Percentiles rank a stretch among this genome's conserved stretches.
phyloP scores from a whole-genome alignment of 1,140 invertebrate genomes.

The Oryzaephilus surinamensis region DNA sequence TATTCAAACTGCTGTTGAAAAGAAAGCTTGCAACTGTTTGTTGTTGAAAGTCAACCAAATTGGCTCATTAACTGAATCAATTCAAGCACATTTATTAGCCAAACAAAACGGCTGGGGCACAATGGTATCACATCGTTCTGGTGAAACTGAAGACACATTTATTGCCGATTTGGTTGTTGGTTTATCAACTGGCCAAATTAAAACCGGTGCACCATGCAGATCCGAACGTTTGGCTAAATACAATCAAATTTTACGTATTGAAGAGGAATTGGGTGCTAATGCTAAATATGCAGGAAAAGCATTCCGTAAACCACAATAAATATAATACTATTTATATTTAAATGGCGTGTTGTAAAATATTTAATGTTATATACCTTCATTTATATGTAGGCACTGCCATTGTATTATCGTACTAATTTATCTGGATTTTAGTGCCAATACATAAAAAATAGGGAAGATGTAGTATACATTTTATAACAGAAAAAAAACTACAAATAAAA shows the following conservation, averaged over 20 bases:
- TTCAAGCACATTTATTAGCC: constrained; percentile 86
- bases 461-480: too few species aligned
- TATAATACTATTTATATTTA: too few species aligned
- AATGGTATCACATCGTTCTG: constrained; percentile 95
- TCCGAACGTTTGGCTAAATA: constrained; percentile 98
- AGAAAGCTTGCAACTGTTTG: constrained; percentile 94
- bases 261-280: constrained; percentile 83
- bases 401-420: too few species aligned
- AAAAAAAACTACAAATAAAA: too few species aligned
- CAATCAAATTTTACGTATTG: constrained; percentile 96
- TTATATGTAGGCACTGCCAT: too few species aligned
- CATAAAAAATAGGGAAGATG: too few species aligned
- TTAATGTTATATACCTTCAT: too few species aligned
- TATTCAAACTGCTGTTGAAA: constrained; percentile 88
- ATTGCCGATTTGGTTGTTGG: constrained; percentile 97
- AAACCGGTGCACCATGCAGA: constrained; percentile 95
- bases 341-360: too few species aligned
- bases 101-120: constrained; percentile 93
- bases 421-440: too few species aligned
- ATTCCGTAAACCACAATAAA: constrained; percentile 66
- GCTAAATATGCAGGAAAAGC: constrained; percentile 91
- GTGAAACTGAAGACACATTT: constrained; percentile 97
- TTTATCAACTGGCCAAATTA: constrained; percentile 95
- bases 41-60: constrained; percentile 97
- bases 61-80: constrained; percentile 92